Percentiles rank a stretch among this genome's conserved stretches.
These are phyloP conservation scores for Catocala nupta DNA, from an alignment of 2,888 invertebrate genomes.

Conservation along the genomic window DNA sequence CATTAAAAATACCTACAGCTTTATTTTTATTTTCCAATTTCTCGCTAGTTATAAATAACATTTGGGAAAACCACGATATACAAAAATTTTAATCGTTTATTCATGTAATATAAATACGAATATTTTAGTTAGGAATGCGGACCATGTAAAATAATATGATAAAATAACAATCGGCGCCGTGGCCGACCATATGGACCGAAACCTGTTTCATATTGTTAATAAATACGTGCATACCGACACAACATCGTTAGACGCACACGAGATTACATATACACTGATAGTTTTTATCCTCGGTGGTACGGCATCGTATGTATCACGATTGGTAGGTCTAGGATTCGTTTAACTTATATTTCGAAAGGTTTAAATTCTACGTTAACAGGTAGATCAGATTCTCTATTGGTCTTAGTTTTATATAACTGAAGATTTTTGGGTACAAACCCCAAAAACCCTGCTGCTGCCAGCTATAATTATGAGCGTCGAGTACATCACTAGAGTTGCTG, in stretches of 20 bases:
- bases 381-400: too few species aligned
- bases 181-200: conserved; percentile 73
- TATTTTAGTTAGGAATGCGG: conserved; percentile 71
- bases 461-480: too few species aligned
- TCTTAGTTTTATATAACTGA: too few species aligned
- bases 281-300: neutral
- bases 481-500: too few species aligned
- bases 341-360: too few species aligned
- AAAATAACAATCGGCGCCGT: conserved; percentile 73
- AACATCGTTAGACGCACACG: conserved; percentile 40
- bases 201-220: conserved; percentile 70
- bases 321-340: too few species aligned
- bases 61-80: conserved; percentile 51
- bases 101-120: conserved; percentile 44
- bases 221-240: conserved; percentile 56
- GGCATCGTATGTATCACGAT: too few species aligned
- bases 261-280: conserved; percentile 28
- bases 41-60: conserved; percentile 27
- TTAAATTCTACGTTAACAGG: too few species aligned
- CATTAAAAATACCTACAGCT: conserved; percentile 11
- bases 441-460: too few species aligned
- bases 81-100: conserved; percentile 46
- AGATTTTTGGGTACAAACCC: too few species aligned
- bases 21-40: conserved; percentile 36
- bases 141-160: conserved; percentile 73